phyloP scores from a whole-genome alignment of 2,113 vertebrate genomes.

The Lasiurus borealis region DNA sequence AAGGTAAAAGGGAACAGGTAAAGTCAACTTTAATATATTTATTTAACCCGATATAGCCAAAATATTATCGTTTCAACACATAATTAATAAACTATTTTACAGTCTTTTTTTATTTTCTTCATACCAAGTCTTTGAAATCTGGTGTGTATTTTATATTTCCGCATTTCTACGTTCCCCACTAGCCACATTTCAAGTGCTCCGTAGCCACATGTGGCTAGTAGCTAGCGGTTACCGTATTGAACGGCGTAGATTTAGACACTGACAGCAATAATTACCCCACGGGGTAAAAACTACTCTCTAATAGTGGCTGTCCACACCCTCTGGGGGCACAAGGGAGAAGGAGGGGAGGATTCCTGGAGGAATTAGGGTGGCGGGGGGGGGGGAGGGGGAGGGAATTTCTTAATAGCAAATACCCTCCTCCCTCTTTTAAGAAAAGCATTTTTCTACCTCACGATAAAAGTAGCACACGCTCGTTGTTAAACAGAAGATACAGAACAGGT shows the following conservation, averaged over 20 bases:
- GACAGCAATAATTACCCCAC: not conserved
- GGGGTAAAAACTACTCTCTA: not conserved
- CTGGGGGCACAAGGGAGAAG: not conserved
- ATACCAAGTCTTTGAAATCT: not conserved
- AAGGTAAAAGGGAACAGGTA: not conserved
- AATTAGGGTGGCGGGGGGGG: not conserved
- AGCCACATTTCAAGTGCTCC: not conserved
- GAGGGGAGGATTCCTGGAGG: constrained; percentile 19
- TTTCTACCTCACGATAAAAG: constrained; percentile 20
- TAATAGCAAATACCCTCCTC: not conserved
- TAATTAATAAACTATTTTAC: constrained; percentile 1
- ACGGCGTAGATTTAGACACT: not conserved
- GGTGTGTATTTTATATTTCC: not conserved
- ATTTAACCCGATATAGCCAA: constrained; percentile 6
- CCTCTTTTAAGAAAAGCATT: not conserved
- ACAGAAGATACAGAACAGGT: not conserved
- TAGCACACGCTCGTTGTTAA: not conserved
- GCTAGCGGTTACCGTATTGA: not conserved
- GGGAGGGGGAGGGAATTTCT: not conserved
- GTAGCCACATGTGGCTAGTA: not conserved
- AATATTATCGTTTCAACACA: constrained; percentile 27
- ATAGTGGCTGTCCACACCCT: not conserved
- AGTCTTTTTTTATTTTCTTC: not conserved
- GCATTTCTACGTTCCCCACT: not conserved
- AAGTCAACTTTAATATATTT: constrained; percentile 50